Conservation (phyloP, 2,113 vertebrate genomes). For the Myocastor coypus region DNA sequence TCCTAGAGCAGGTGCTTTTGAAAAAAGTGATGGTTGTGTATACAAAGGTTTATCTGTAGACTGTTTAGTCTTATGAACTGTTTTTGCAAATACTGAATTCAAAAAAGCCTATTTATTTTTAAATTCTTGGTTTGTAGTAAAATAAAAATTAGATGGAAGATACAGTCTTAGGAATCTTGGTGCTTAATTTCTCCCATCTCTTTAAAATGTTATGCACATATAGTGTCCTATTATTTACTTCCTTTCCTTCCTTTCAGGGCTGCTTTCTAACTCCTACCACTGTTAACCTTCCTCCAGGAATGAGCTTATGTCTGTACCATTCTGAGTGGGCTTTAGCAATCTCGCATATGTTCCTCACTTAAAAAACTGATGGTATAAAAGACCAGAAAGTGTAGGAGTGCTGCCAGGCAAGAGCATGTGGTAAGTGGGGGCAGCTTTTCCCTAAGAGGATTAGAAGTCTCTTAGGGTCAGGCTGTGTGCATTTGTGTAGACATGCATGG, state of each 20-base stretch:
- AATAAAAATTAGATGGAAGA: neutral
- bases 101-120: neutral
- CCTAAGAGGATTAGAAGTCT: neutral
- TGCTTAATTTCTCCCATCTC: neutral
- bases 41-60: neutral
- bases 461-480: neutral
- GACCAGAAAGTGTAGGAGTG: conserved; percentile 55
- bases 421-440: conserved; percentile 7
- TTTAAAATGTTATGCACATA: neutral
- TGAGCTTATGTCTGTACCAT: neutral
- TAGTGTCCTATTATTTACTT: conserved; percentile 12
- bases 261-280: conserved; percentile 53
- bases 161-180: neutral
- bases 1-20: conserved; percentile 8
- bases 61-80: conserved; percentile 10
- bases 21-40: neutral
- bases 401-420: conserved; percentile 35
- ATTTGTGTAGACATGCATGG: neutral
- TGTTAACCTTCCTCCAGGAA: conserved; percentile 38
- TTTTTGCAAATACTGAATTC: neutral
- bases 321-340: conserved; percentile 63
- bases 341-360: conserved; percentile 62
- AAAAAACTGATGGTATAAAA: conserved; percentile 62
- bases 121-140: neutral
- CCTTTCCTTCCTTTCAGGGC: neutral